Evolutionary conservation across 2,797 vertebrate genomes (phyloP).

Genomic region (Melopsittacus undulatus): DNA sequence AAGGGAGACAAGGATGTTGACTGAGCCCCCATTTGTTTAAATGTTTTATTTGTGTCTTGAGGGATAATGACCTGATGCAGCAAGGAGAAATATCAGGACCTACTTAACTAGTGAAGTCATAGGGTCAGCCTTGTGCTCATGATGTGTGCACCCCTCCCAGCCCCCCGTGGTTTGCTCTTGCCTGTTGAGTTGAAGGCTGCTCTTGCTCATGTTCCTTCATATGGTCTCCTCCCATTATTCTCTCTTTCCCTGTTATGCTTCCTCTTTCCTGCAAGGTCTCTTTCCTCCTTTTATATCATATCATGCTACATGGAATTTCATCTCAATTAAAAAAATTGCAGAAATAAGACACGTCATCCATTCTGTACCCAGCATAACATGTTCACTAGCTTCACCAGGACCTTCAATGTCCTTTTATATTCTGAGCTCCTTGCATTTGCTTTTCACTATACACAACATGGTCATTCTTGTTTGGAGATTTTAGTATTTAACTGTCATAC

Average conservation of each 20-base stretch:
- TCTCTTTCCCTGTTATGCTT: not conserved
- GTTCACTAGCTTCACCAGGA: not conserved
- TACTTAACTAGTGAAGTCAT: constrained; percentile 37
- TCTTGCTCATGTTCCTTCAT: not conserved
- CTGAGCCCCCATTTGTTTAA: not conserved
- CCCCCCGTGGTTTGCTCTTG: not conserved
- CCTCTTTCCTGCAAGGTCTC: not conserved
- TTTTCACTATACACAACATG: not conserved
- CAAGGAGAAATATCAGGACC: not conserved
- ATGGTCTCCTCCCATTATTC: not conserved
- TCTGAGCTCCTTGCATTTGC: not conserved
- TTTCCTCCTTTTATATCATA: not conserved
- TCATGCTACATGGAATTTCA: not conserved
- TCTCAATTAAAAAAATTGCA: not conserved
- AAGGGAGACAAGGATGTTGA: not conserved
- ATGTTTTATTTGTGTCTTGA: constrained; percentile 15
- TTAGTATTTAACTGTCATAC: not conserved
- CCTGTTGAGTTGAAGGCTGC: not conserved
- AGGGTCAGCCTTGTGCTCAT: not conserved
- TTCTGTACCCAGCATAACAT: not conserved
- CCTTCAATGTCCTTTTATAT: not conserved
- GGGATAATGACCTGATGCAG: constrained; percentile 38
- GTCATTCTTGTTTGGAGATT: not conserved
- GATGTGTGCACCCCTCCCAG: not conserved
- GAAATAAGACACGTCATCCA: not conserved